Percentiles rank a stretch among this genome's conserved stretches.
Conservation (phyloP, 1,140 invertebrate species). For the Phymastichus coffea region DNA sequence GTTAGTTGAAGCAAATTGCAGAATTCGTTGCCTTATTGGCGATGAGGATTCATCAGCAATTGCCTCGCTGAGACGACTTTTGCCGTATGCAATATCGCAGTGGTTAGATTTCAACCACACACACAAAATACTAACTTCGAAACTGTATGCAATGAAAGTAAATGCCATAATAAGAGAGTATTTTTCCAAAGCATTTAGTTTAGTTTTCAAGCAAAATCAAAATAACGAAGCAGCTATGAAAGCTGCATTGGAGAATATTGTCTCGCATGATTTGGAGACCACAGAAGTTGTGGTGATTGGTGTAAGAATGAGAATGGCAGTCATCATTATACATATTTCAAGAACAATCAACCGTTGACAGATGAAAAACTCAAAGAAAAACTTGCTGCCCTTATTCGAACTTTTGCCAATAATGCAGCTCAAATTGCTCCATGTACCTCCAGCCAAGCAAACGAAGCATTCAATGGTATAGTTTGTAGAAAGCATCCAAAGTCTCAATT, state of each 20-base stretch:
- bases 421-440: background rate
- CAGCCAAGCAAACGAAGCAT: slow-evolving; percentile 6
- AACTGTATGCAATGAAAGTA: background rate
- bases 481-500: slow-evolving; percentile 4
- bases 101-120: slow-evolving; percentile 16
- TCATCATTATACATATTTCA: background rate
- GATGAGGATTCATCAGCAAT: slow-evolving; percentile 18
- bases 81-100: background rate
- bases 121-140: background rate
- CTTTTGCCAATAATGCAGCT: background rate
- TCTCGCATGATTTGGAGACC: slow-evolving; percentile 30
- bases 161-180: background rate
- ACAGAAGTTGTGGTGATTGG: background rate
- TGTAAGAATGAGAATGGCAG: background rate
- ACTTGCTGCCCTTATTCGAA: background rate
- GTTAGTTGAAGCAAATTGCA: background rate
- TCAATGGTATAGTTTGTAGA: background rate
- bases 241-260: slow-evolving; percentile 20
- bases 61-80: background rate
- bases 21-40: background rate
- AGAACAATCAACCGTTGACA: background rate
- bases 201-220: slow-evolving; percentile 27
- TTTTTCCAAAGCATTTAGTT: slow-evolving; percentile 7
- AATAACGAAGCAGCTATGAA: slow-evolving; percentile 9
- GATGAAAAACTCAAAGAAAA: background rate